phyloP scores from a whole-genome alignment of 1,140 invertebrate genomes.

The Coelopa frigida region DNA sequence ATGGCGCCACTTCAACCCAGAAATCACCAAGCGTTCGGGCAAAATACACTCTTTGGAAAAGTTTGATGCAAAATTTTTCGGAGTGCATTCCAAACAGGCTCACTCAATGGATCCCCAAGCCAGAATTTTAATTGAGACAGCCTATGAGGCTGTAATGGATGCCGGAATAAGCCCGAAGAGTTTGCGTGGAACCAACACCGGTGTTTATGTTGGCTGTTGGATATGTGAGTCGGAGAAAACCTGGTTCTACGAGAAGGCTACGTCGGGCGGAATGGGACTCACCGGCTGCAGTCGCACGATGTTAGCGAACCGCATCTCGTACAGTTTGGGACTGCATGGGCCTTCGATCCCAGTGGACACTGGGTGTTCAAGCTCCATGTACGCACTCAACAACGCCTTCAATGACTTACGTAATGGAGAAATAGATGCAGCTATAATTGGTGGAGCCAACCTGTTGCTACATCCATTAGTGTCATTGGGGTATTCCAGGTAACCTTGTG shows the following conservation, averaged over 20 bases:
- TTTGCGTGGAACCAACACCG: slow-evolving; percentile 63
- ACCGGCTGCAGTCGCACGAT: slow-evolving; percentile 82
- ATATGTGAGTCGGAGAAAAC: slow-evolving; percentile 66
- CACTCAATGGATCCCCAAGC: slow-evolving; percentile 50
- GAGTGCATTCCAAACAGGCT: slow-evolving; percentile 48
- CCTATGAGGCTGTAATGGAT: slow-evolving; percentile 46
- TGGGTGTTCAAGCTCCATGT: slow-evolving; percentile 82
- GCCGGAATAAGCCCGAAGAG: slow-evolving; percentile 45
- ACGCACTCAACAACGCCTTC: slow-evolving; percentile 78
- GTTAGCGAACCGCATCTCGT: slow-evolving; percentile 85
- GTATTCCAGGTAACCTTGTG: slow-evolving; percentile 65
- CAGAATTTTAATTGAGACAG: slow-evolving; percentile 47
- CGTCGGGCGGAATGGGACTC: slow-evolving; percentile 54
- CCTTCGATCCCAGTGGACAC: slow-evolving; percentile 82
- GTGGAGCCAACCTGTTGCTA: slow-evolving; percentile 73
- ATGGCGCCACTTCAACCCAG: slow-evolving; percentile 61
- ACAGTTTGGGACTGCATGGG: slow-evolving; percentile 60
- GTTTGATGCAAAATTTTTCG: slow-evolving; percentile 54
- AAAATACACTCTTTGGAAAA: slow-evolving; percentile 52
- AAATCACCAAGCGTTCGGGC: slow-evolving; percentile 63
- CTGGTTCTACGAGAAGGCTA: slow-evolving; percentile 60
- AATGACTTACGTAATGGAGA: slow-evolving; percentile 64
- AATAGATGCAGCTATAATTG: slow-evolving; percentile 83
- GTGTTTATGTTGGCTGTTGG: slow-evolving; percentile 70
- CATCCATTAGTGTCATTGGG: slow-evolving; percentile 80